Percentiles rank a stretch among this genome's conserved stretches.
Conservation (phyloP, 2,113 vertebrate genomes). For the Carollia perspicillata region DNA sequence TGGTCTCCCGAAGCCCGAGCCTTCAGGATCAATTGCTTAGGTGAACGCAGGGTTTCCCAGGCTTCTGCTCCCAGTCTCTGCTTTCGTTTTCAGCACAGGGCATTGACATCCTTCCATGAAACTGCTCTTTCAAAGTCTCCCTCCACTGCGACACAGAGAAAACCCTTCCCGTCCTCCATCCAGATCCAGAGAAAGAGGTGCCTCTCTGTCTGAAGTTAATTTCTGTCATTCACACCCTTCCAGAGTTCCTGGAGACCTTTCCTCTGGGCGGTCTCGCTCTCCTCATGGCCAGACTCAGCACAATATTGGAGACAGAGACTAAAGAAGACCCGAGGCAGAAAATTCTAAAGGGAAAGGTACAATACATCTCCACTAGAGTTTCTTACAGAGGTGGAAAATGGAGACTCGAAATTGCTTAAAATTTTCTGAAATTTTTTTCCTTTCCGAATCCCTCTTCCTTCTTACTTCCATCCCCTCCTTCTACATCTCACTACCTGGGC, state of each 20-base stretch:
- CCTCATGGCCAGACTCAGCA: neutral
- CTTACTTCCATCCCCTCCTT: neutral
- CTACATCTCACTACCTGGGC: neutral
- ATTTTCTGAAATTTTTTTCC: neutral
- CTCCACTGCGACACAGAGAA: neutral
- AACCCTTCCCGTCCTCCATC: neutral
- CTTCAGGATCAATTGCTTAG: neutral
- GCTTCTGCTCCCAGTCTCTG: neutral
- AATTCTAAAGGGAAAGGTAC: neutral
- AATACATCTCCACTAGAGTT: neutral
- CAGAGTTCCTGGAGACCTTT: neutral
- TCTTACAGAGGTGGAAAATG: neutral
- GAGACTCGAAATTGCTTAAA: neutral
- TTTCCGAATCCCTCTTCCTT: neutral
- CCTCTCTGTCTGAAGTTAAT: neutral
- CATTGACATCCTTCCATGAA: neutral
- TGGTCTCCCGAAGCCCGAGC: neutral
- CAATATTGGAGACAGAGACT: neutral
- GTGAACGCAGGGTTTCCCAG: neutral
- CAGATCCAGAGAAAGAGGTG: neutral
- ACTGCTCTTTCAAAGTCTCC: neutral
- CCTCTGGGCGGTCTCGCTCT: neutral
- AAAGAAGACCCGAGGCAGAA: constrained; percentile 8
- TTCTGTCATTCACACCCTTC: neutral
- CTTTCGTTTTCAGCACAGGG: neutral